Base-by-base conservation (phyloP, 2,797 vertebrate species). In the Natrix natrix region DNA sequence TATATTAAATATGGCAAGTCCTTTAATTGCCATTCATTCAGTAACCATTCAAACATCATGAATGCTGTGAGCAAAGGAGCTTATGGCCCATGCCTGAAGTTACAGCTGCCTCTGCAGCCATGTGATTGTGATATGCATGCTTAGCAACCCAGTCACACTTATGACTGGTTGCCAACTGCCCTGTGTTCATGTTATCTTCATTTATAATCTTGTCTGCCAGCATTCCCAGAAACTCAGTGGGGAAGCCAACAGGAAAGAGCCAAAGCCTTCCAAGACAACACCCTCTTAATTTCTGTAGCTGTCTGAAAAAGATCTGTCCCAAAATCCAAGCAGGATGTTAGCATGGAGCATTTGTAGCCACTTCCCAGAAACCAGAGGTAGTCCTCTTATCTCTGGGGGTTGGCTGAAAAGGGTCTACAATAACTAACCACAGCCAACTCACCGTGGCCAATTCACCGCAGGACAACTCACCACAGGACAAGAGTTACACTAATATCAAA, bases 391-490 rank as follows among this genome's bases (percentile, higher is more conserved):
- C 14, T 17, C n/a, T 69, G 6, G 14, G n/a, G 6, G 6, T 32
- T 69, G n/a, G n/a, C 66, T 69, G n/a, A 14, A 69, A 69, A 69
- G n/a, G 14, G n/a, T 32, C 66, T 69, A 32, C 6, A 32, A 32
- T 14, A 69, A 32, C 14, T 69, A 14, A 32, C n/a, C 2, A 3
- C 11, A 11, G 14, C n/a, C 66, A 32, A 32, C 66, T 32, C 14
- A 0, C n/a, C n/a, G 17, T 69, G 66, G n/a, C 14, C n/a, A 69
- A 69, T 14, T 69, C 66, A 69, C 6, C 1, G 14, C n/a, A 32
- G 66, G 66, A 8, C 14, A 69, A 69, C n/a, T 32, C 1, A 1
- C 1, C 0, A 0, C 5, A 4, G 6, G 66, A 69, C 5, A 32
- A 17, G 14, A 69, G n/a, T 69, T 69, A 69, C n/a, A 69, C n/a